These are phyloP conservation scores for Xiphophorus birchmanni DNA, from an alignment of 2,797 vertebrate genomes.

Conservation along the genomic window DNA sequence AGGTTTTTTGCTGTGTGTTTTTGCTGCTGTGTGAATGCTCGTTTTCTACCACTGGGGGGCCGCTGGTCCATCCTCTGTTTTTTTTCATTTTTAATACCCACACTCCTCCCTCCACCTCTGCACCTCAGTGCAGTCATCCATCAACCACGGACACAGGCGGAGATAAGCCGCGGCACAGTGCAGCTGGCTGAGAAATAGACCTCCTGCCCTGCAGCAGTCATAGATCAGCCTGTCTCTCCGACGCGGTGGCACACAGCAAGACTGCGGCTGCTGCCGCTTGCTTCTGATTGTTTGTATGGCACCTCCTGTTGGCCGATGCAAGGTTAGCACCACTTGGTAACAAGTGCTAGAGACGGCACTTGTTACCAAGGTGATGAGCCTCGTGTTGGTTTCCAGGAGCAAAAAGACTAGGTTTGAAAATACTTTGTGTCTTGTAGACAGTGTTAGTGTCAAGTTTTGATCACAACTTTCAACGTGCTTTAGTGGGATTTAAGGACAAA, in stretches of 20 bases:
- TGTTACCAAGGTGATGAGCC: constrained; percentile 12
- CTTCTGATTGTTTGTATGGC: constrained; percentile 65
- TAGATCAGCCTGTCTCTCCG: constrained; percentile 69
- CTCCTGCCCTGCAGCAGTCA: constrained; percentile 65
- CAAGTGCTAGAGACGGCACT: constrained; percentile 19
- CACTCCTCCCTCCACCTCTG: constrained; percentile 7
- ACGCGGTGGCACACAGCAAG: constrained; percentile 48
- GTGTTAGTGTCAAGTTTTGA: neutral
- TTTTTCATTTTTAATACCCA: neutral
- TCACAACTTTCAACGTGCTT: neutral
- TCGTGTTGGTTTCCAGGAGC: neutral
- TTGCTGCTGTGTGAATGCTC: constrained; percentile 47
- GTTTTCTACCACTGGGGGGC: constrained; percentile 72
- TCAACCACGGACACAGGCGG: constrained; percentile 73
- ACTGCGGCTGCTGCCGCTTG: constrained; percentile 37
- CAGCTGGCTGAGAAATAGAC: constrained; percentile 72
- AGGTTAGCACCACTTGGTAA: constrained; percentile 61
- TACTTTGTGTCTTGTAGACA: neutral
- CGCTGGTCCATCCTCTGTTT: constrained; percentile 20
- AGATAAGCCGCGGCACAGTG: constrained; percentile 75
- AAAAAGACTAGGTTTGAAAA: neutral
- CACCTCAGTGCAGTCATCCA: constrained; percentile 65
- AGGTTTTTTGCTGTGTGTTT: constrained; percentile 10
- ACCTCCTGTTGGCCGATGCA: constrained; percentile 71
- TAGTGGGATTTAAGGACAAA: neutral